Base-by-base conservation (phyloP, 1,140 invertebrate genomes). In the Achatina immaculata region DNA sequence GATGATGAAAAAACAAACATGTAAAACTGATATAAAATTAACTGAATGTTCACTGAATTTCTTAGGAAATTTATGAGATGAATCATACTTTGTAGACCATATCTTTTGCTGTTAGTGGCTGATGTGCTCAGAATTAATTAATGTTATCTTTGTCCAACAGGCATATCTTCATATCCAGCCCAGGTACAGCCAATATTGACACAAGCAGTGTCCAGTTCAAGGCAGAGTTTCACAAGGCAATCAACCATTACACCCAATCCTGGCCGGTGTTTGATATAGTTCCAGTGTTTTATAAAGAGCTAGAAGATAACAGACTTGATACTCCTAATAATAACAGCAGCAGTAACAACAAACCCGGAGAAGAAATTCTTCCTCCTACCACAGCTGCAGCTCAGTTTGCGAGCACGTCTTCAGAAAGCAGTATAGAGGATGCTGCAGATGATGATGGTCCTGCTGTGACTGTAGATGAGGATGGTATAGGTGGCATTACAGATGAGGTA, bases 191-290 rank as follows among this genome's bases (percentile, higher is more conserved):
- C 24, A 40, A 69, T 28, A 40, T 88, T 28, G 81, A 88, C 38
- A 84, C 83, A 0, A 78, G 76, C 34, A 86, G 83, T 77, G 65
- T 89, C 11, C 85, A 85, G 72, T 89, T 88, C 71, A 80, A 79
- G 58, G 83, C 82, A 24, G 78, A 84, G 66, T 80, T 89, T 45
- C 80, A 85, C 24, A 51, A 71, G 14, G 77, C 83, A 21, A 83
- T 88, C 24, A 83, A 81, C 55, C 74, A 72, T 4, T 85, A 83
- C 69, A 76, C 38, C 9, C 88, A 89, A 73, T 69, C 58, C 6
- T 89, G 87, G 87, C 81, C 84, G 0, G 78, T 89, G 9, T 68
- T 55, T n/a, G 88, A 89, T 71, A 81, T 89, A 19, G 62, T 83
- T 9, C 81, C 81, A n/a, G 76, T 43, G 2, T 34, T 31, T 4